Evolutionary conservation across 2,888 invertebrate genomes (phyloP).

Genomic region (Zaprionus obscuricornis): DNA sequence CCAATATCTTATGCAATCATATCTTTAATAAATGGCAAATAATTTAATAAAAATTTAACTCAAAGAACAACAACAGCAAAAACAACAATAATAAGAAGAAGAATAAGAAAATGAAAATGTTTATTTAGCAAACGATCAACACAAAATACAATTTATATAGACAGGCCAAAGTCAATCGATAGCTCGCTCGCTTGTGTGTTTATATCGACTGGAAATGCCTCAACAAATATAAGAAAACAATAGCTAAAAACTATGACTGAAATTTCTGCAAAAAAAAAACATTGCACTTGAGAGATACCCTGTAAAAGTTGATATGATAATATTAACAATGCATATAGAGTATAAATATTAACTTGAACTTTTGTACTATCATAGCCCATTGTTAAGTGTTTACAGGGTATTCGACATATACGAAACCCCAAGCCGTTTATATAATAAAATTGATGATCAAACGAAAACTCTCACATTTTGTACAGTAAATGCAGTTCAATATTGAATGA

Average conservation of each 20-base stretch:
- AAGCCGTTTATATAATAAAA: conserved; percentile 71
- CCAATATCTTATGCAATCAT: background rate
- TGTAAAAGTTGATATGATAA: no score
- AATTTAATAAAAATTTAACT: conserved; percentile 16
- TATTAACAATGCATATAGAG: no score
- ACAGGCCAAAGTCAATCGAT: conserved; percentile 75
- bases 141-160: conserved; percentile 73
- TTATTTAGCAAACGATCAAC: conserved; percentile 77
- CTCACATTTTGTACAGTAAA: conserved; percentile 62
- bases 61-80: conserved; percentile 19
- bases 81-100: conserved; percentile 17
- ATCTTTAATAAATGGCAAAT: conserved; percentile 32
- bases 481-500: conserved; percentile 11
- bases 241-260: conserved; percentile 3
- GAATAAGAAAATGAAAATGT: conserved; percentile 54
- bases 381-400: conserved; percentile 10
- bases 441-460: conserved; percentile 82
- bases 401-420: conserved; percentile 17
- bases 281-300: no score
- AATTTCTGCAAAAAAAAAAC: no score
- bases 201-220: conserved; percentile 64
- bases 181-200: conserved; percentile 34
- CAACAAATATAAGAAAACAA: conserved; percentile 27
- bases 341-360: no score
- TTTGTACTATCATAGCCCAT: no score